phyloP scores from a whole-genome alignment of 2,797 vertebrate species.

The Botia kubotai region DNA sequence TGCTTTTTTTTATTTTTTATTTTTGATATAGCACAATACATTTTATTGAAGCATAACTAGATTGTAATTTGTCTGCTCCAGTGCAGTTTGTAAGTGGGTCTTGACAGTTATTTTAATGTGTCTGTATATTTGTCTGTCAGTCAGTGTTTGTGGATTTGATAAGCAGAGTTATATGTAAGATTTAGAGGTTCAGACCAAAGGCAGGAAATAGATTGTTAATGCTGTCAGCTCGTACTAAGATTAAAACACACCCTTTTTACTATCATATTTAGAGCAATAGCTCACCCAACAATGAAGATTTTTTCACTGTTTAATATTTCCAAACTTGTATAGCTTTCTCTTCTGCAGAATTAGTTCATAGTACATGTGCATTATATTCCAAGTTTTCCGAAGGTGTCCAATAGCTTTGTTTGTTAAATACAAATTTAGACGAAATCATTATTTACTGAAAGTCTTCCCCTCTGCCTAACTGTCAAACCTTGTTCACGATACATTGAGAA shows the following conservation, averaged over 20 bases:
- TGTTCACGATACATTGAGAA: neutral
- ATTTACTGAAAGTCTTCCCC: no score
- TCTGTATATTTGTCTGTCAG: neutral
- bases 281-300: neutral
- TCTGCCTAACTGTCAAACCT: neutral
- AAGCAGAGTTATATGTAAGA: neutral
- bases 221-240: neutral
- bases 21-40: no score
- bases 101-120: neutral
- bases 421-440: no score
- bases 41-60: no score
- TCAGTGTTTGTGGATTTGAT: neutral
- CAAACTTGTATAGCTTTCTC: neutral
- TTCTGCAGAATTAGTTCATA: neutral
- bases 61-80: neutral
- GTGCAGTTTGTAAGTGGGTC: no score
- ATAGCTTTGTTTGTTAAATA: no score
- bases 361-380: no score
- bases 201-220: slow-evolving; percentile 3
- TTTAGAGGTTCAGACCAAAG: neutral
- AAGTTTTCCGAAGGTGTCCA: no score
- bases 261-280: neutral
- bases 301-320: neutral
- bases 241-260: slow-evolving; percentile 17
- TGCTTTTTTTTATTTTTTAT: no score